Evolutionary conservation across 2,113 vertebrate species (phyloP).

Genomic region (Phrynosoma platyrhinos): DNA sequence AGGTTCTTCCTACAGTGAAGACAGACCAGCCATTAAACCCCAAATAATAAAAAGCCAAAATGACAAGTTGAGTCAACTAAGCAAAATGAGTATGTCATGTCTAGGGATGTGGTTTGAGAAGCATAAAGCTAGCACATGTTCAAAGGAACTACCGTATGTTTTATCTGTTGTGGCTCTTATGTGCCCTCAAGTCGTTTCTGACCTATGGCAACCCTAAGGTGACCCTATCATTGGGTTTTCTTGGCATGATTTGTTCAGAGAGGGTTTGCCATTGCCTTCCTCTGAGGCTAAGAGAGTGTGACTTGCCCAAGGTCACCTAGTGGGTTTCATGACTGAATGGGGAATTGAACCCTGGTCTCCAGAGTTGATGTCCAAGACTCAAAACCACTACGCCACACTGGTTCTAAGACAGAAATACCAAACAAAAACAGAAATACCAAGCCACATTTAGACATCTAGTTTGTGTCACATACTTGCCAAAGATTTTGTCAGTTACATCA

Average conservation of each 20-base stretch:
- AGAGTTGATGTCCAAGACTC: too few species aligned
- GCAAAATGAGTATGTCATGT: neutral
- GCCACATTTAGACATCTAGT: neutral
- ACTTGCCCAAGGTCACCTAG: too few species aligned
- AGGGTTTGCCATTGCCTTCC: too few species aligned
- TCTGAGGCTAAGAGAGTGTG: too few species aligned
- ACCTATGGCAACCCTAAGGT: too few species aligned
- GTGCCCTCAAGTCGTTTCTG: too few species aligned
- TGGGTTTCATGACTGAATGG: too few species aligned
- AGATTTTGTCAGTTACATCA: neutral
- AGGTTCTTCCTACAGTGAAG: neutral
- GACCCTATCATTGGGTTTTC: too few species aligned
- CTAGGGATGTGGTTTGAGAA: neutral
- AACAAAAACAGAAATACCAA: neutral
- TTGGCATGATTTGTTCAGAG: too few species aligned
- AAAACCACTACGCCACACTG: too few species aligned
- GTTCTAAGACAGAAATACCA: neutral
- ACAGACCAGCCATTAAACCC: neutral
- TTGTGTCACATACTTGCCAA: neutral
- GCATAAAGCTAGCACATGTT: neutral
- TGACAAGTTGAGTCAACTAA: neutral
- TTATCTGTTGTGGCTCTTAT: too few species aligned
- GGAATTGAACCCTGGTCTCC: too few species aligned
- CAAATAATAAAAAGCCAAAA: neutral
- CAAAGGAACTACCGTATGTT: neutral